Evolutionary conservation across 2,797 vertebrate species (phyloP), one percentile per base, ranked within the genome.

Genomic region (Rhynchonycteris naso): DNA sequence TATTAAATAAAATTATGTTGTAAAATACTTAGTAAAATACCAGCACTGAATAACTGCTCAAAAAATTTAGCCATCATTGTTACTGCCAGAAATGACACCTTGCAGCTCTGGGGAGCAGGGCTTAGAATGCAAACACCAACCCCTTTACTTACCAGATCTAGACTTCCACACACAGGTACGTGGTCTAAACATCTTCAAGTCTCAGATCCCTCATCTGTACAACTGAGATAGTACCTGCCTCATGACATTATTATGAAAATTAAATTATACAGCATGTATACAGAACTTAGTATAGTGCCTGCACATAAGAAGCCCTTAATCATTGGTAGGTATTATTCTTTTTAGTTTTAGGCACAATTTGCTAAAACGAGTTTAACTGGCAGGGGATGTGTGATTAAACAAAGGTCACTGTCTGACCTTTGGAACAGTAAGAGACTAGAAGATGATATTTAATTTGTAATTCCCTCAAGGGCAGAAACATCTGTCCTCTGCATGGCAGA

Each of bases 341-440:
- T 87, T n/a, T 75, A 54, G 74, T 92, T 92, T 91, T 54, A 56
- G 58, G 50, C 43, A 79, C 33, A 54, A 74, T 71, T 89, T 78
- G 33, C 58, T 81, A 76, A 84, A 52, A 43, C 82, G 35, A 90
- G 10, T 71, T 69, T 66, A 86, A 83, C n/a, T 43, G 22, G 61
- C 28, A 80, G n/a, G 13, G 16, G 30, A 72, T n/a, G 14, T 59
- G 15, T 61, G 58, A 89, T 88, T 79, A 91, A 93, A 16, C 86
- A 95, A 91, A 90, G n/a, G 80, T 85, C 66, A 58, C 30, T 58
- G 38, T 21, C 63, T 50, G 82, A 68, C 91, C 69, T 96, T 86
- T 56, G 47, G 35, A 89, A 80, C n/a, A 87, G 69, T 87, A 87
- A 94, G 80, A 72, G 30, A 87, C 66, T 15, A 71, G 88, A 30